These are phyloP conservation scores for Strix uralensis DNA, from an alignment of 2,113 vertebrate genomes.

Conservation along the genomic window DNA sequence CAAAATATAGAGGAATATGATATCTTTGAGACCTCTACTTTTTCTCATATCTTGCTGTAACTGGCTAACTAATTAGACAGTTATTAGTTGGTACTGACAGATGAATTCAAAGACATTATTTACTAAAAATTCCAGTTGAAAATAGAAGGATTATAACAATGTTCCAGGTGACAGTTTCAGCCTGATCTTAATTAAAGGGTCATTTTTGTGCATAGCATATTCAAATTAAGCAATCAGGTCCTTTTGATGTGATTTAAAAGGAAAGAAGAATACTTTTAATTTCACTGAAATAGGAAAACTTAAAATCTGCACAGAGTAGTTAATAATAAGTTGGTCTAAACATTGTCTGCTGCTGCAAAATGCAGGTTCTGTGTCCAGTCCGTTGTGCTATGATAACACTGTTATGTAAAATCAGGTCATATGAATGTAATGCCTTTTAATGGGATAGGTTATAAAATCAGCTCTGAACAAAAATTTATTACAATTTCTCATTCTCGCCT, in stretches of 20 bases:
- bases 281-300: background rate
- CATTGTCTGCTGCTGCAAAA: background rate
- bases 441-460: constrained; percentile 23
- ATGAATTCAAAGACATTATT: background rate
- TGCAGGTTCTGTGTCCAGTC: background rate
- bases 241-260: background rate
- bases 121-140: background rate
- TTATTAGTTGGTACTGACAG: constrained; percentile 10
- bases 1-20: background rate
- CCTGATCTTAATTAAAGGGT: background rate
- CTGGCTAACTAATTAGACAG: background rate
- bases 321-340: background rate
- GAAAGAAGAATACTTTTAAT: background rate
- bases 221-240: background rate
- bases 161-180: background rate
- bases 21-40: background rate
- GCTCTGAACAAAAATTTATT: background rate
- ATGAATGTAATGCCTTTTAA: constrained; percentile 17
- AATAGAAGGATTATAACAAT: background rate
- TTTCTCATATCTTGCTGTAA: background rate
- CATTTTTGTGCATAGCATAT: background rate
- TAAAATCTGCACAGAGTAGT: background rate
- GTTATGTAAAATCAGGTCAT: constrained; percentile 36
- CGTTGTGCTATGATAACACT: background rate
- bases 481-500: background rate